phyloP scores from a whole-genome alignment of 2,888 invertebrate species.

The Netelia inedita region DNA sequence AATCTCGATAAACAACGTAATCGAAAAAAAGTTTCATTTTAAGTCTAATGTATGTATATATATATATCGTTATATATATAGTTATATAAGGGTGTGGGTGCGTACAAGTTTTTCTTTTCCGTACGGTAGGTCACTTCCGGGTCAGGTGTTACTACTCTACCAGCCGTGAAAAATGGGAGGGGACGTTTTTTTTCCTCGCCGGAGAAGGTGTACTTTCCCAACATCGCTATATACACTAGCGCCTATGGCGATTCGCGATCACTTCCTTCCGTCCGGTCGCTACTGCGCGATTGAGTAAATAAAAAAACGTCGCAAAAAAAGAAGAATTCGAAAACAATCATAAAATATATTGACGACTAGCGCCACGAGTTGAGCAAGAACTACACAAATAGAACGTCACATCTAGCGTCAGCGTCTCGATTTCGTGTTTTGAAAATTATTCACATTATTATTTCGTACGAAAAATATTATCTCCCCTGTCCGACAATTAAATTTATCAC shows the following conservation, averaged over 20 bases:
- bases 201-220: neutral
- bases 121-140: slow-evolving; percentile 56
- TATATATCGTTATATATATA: neutral
- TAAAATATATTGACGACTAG: too few relatives aligned
- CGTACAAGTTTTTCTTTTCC: slow-evolving; percentile 11
- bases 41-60: neutral
- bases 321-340: too few relatives aligned
- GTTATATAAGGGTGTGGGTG: neutral
- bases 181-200: neutral
- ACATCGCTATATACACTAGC: neutral
- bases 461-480: too few relatives aligned
- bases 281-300: too few relatives aligned
- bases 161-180: neutral
- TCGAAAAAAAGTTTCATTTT: neutral
- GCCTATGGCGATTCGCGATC: neutral
- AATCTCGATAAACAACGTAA: too few relatives aligned
- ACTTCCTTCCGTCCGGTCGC: neutral
- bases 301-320: too few relatives aligned
- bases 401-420: too few relatives aligned
- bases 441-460: too few relatives aligned
- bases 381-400: too few relatives aligned
- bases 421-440: too few relatives aligned
- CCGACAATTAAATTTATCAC: too few relatives aligned
- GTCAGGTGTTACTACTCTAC: slow-evolving; percentile 46
- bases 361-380: too few relatives aligned